These are phyloP conservation scores for Trissolcus brochymenae DNA, from an alignment of 2,888 invertebrate genomes.

Conservation along the genomic window DNA sequence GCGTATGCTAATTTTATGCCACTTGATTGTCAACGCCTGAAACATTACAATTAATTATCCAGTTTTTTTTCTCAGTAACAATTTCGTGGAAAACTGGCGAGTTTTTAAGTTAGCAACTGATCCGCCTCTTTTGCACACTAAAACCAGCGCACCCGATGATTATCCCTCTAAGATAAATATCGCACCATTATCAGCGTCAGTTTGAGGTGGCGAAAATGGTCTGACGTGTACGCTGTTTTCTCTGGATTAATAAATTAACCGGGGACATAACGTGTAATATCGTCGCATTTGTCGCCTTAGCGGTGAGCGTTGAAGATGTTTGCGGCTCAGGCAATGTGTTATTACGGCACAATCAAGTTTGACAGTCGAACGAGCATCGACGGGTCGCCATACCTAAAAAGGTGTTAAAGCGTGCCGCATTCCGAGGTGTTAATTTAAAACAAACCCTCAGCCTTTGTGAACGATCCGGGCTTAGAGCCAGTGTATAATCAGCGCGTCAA, in stretches of 20 bases:
- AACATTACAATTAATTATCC: too few species aligned
- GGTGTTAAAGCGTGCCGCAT: constrained; percentile 73
- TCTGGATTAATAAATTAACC: constrained; percentile 39
- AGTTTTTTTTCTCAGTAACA: too few species aligned
- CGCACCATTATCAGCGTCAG: constrained; percentile 16
- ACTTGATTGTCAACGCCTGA: too few species aligned
- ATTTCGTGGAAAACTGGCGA: constrained; percentile 1
- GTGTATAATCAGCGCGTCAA: constrained; percentile 69
- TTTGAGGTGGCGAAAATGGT: background rate
- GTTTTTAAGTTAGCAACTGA: constrained; percentile 23
- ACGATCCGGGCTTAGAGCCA: constrained; percentile 62
- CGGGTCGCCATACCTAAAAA: constrained; percentile 64
- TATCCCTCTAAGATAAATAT: constrained; percentile 39
- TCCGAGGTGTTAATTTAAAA: constrained; percentile 73
- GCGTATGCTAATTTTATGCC: too few species aligned
- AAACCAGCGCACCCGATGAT: constrained; percentile 25
- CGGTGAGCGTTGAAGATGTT: constrained; percentile 11
- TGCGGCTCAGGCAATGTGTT: constrained; percentile 27
- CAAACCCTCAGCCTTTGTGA: constrained; percentile 67
- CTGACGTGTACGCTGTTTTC: background rate
- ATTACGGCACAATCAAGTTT: constrained; percentile 40
- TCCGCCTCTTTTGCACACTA: constrained; percentile 38
- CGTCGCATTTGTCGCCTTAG: constrained; percentile 37
- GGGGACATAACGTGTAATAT: constrained; percentile 49
- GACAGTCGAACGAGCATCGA: constrained; percentile 56